A percentile compares a stretch with the other conserved stretches of the same genome.
phyloP scores from a whole-genome alignment of 1,140 invertebrate species.

The Eriocheir sinensis region DNA sequence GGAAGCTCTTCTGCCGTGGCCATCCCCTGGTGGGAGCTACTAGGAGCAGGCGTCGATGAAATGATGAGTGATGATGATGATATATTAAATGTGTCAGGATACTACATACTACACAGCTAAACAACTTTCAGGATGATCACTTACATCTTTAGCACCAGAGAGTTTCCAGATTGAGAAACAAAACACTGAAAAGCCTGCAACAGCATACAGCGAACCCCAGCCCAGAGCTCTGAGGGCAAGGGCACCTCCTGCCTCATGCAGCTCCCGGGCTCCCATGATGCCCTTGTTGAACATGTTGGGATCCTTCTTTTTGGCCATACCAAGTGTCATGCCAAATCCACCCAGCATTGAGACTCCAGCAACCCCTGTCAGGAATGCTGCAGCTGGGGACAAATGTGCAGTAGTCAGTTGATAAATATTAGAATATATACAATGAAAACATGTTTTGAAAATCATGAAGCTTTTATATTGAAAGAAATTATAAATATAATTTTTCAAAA shows the following conservation, averaged over 20 bases:
- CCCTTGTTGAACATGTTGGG: constrained; percentile 91
- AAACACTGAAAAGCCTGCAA: constrained; percentile 90
- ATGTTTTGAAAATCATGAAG: no score
- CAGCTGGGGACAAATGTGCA: constrained; percentile 84
- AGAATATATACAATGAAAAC: no score
- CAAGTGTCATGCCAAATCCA: constrained; percentile 91
- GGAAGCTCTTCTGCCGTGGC: no score
- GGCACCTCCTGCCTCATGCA: constrained; percentile 89
- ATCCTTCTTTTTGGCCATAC: constrained; percentile 90
- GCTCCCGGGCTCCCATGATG: constrained; percentile 85
- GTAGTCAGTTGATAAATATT: background rate
- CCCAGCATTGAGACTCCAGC: constrained; percentile 90
- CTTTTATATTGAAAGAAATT: no score
- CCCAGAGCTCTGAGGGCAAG: constrained; percentile 92
- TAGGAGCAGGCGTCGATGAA: no score
- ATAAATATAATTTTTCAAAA: no score
- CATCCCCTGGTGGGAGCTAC: no score
- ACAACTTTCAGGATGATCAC: constrained; percentile 50
- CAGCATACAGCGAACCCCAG: constrained; percentile 93
- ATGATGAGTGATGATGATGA: no score
- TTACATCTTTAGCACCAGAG: constrained; percentile 90
- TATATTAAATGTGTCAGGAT: no score
- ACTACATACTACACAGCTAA: no score
- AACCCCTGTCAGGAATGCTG: constrained; percentile 89
- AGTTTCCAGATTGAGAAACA: constrained; percentile 94